Conservation (phyloP, 1,140 invertebrate genomes). For the Leptinotarsa undecemlineata region DNA sequence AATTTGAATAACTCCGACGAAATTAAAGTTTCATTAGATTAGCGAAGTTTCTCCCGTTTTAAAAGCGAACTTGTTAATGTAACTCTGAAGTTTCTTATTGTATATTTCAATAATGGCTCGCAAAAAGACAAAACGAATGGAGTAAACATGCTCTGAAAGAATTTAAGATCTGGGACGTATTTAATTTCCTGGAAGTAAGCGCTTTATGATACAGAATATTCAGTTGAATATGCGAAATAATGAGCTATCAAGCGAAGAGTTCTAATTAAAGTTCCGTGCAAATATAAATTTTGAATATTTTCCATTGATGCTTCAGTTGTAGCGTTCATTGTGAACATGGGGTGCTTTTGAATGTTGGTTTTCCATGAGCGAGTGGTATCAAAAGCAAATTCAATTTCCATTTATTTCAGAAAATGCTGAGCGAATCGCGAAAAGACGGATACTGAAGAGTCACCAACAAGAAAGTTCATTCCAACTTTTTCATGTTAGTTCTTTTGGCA, state of each 20-base stretch:
- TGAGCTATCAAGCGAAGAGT: not conserved
- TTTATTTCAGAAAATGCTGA: not conserved
- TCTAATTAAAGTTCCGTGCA: not conserved
- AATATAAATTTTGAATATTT: slow-evolving; percentile 1
- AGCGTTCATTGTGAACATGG: not conserved
- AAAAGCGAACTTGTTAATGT: slow-evolving; percentile 13
- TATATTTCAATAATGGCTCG: slow-evolving; percentile 16
- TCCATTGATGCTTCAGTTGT: not conserved
- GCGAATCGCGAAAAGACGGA: not conserved
- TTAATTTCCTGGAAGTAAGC: not conserved
- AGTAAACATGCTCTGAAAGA: not conserved
- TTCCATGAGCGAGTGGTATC: not conserved
- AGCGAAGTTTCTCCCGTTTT: slow-evolving; percentile 28
- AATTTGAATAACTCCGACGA: slow-evolving; percentile 33
- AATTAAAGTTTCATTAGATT: slow-evolving; percentile 38
- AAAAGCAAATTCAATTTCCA: not conserved
- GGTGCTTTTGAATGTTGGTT: not conserved
- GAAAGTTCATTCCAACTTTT: no score
- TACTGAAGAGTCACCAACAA: no score
- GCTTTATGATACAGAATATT: not conserved
- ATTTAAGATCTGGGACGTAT: not conserved
- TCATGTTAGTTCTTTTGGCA: no score
- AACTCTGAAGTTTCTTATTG: slow-evolving; percentile 15
- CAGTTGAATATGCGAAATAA: slow-evolving; percentile 1
- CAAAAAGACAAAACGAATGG: not conserved